Evolutionary conservation across 2,113 vertebrate species (phyloP).

Genomic region (Apteryx owenii): DNA sequence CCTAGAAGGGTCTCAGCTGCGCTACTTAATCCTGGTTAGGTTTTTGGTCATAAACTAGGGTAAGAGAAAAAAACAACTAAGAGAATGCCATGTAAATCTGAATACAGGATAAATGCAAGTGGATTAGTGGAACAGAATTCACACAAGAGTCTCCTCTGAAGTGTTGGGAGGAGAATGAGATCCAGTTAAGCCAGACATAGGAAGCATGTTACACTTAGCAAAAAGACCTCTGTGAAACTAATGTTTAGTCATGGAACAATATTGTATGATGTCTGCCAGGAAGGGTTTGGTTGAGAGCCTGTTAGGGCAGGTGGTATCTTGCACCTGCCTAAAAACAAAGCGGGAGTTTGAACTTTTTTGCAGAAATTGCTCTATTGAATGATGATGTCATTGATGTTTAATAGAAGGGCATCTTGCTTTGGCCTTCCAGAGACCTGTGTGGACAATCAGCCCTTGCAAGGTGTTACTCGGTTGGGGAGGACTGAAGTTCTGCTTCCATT

Average conservation of each 20-base stretch:
- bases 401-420: background rate
- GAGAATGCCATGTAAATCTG: background rate
- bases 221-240: background rate
- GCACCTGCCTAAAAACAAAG: background rate
- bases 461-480: background rate
- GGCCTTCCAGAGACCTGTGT: background rate
- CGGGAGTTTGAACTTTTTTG: background rate
- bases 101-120: background rate
- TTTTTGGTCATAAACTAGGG: background rate
- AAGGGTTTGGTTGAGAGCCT: background rate
- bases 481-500: background rate
- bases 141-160: background rate
- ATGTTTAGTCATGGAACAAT: background rate
- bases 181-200: background rate
- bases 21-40: background rate
- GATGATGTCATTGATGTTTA: background rate
- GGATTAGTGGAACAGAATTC: background rate
- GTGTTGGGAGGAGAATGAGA: background rate
- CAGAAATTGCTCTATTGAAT: background rate
- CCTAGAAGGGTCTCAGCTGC: background rate
- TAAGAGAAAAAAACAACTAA: background rate
- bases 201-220: background rate
- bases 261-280: background rate
- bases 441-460: background rate
- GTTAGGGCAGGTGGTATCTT: background rate